A percentile compares a stretch with the other conserved stretches of the same genome.
Conservation (phyloP, 2,888 invertebrate genomes). For the Gastrophysa polygoni region DNA sequence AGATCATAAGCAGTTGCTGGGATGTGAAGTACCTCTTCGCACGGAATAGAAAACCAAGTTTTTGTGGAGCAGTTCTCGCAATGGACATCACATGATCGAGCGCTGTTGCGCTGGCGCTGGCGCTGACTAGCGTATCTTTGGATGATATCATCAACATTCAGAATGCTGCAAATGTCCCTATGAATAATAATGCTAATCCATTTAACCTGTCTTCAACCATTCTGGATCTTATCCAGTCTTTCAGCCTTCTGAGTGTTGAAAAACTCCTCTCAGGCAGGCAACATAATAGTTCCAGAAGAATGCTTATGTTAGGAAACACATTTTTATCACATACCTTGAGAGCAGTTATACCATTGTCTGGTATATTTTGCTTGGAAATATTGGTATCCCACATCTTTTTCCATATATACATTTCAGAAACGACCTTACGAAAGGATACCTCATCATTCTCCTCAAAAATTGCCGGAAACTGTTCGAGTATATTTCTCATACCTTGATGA, state of each 20-base stretch:
- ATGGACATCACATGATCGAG: too few relatives aligned
- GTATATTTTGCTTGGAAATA: not conserved
- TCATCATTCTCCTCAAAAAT: not conserved
- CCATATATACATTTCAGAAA: not conserved
- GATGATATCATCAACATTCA: slow-evolving; percentile 5
- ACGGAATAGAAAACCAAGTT: too few relatives aligned
- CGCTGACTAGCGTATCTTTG: not conserved
- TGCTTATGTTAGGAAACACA: not conserved
- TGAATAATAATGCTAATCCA: slow-evolving; percentile 7
- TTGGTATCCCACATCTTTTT: not conserved
- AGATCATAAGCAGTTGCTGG: too few relatives aligned
- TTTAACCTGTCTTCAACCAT: slow-evolving; percentile 12
- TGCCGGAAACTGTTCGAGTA: not conserved
- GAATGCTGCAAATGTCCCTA: not conserved
- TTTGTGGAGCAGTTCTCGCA: too few relatives aligned
- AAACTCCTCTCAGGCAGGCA: not conserved
- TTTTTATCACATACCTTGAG: not conserved
- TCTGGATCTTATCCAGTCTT: slow-evolving; percentile 11
- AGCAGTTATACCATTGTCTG: not conserved
- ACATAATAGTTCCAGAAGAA: not conserved
- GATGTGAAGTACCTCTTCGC: too few relatives aligned
- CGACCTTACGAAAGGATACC: not conserved
- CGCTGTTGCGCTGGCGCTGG: too few relatives aligned
- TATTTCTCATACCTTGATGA: not conserved
- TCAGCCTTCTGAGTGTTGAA: slow-evolving; percentile 5